Evolutionary conservation across 2,113 vertebrate species (phyloP), one percentile per base, ranked within the genome.

Genomic region (Eptesicus fuscus): DNA sequence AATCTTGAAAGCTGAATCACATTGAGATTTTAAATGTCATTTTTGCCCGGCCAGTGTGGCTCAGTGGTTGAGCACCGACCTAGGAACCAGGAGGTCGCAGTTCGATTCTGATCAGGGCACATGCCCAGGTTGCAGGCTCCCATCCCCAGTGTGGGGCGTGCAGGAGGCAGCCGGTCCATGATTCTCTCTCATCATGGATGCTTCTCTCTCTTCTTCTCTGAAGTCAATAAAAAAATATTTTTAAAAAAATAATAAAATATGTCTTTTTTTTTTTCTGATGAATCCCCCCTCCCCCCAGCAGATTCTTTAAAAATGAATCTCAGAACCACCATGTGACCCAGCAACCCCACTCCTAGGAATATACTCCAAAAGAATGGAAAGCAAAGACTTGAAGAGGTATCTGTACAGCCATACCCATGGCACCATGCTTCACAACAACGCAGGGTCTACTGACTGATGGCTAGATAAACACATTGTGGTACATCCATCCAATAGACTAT

Each of bases 1-100:
- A 0, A 42, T 65, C 73, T 95, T 92, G 16, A 51, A 92, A 95
- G 89, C 61, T 22, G 65, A 93, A 14, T 97, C 87, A 97, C 90
- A 82, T 0, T 9, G 5, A 91, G 92, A 88, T 94, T 76, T 84
- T 18, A 91, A 95, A 61, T 5, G 16, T 17, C 20, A 20, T 56
- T 56, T 22, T 9, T 20, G 49, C 49, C 49, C 49, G 4, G 49
- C 49, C 49, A 49, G 49, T 49, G 49, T 49, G 49, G 49, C 49
- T 49, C 49, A 49, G 49, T 49, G 49, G 14, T 16, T 49, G 49
- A 49, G 49, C 49, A 49, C 16, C 49, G 5, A 49, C 49, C 49
- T 49, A 49, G 16, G 49, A 49, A 17, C 49, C 49, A 49, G 14
- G 49, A 49, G 49, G 49, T 49, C 49, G 16, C 49, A 49, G 49